Evolutionary conservation across 2,113 vertebrate species (phyloP), one percentile per base, ranked within the genome.

Genomic region (Orycteropus afer): DNA sequence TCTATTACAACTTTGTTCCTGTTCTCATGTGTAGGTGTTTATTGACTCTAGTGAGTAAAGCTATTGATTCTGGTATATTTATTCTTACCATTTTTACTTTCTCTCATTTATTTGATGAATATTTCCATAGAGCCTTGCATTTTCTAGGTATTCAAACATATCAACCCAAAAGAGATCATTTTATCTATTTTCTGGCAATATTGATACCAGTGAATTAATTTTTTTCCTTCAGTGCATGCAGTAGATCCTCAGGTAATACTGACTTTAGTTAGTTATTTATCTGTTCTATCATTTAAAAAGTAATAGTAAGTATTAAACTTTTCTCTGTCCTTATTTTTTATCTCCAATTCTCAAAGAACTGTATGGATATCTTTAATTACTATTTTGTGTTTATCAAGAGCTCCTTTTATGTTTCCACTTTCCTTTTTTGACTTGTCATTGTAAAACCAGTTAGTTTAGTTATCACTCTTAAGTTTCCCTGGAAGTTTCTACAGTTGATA

Each of bases 51-150:
- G 81, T 74, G 37, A 95, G 67, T 90, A 25, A 90, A 85, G 13
- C 20, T 85, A 63, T 88, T 96, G 95, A 82, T 92, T 96, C 96
- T 85, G 90, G 22, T 61, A 18, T 82, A 59, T 74, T 91, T 94
- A 89, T 78, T 34, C 69, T 69, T 73, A 5, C 53, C 45, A 82
- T 91, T 87, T 78, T 65, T 82, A 76, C 95, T 63, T 83, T 59
- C 2, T 90, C 53, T 93, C 53, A 82, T 73, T 95, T 94, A 74
- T 95, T 93, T 96, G 76, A 93, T 80, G 81, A 82, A 67, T 37
- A 47, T 90, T 92, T 93, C 47, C 55, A 82, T 96, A 83, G 20
- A 45, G 23, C 90, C 85, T 81, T 79, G 67, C 47, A 32, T 89
- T 95, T 84, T 89, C 83, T 91, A 77, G 55, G 47, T 89, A 89